Base-by-base conservation (phyloP, 1,140 invertebrate genomes). In the Anagrus nilaparvatae region DNA sequence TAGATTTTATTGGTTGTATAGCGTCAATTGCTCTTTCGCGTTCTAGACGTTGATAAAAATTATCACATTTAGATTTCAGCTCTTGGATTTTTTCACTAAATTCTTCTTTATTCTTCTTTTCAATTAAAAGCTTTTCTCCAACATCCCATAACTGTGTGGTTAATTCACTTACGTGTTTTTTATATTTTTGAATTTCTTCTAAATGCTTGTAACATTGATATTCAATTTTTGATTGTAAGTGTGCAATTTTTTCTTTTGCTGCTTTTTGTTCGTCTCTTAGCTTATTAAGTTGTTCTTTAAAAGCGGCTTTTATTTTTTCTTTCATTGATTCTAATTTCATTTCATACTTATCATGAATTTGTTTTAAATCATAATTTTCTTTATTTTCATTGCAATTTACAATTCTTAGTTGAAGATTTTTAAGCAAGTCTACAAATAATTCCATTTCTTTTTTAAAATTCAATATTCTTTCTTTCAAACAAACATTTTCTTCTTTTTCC, bases 91-190 rank as follows among this genome's bases (percentile, higher is more conserved):
- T 44, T 17, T 60, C 48, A 2, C 56, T 19, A 0, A 53, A 47
- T 9, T 51, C 48, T 50, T 75, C 64, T 4, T 74, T 74, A 44
- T 76, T 68, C 40, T 75, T 70, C 35, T 69, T 70, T 52, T 73
- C 69, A 43, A 66, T 60, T 4, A 77, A 54, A 27, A 75, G 65
- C 46, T 73, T 76, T 48, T 78, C 75, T 2, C 75, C 73, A 0
- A 77, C 63, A 18, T 61, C 68, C 76, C 75, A 77, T 20, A 74
- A 58, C 47, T 75, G 71, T 1, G 65, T 67, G 4, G 65, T 73
- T 17, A 77, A 50, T 4, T 58, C 61, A 23, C 64, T 60, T 12
- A 76, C 69, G 46, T 78, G 74, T 4, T 67, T 55, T 52, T 76
- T 73, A 40, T 76, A 77, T n/a, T 62, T 72, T 4, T 55, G 58